Base-by-base conservation (phyloP, 2,797 vertebrate species). In the Betta splendens region DNA sequence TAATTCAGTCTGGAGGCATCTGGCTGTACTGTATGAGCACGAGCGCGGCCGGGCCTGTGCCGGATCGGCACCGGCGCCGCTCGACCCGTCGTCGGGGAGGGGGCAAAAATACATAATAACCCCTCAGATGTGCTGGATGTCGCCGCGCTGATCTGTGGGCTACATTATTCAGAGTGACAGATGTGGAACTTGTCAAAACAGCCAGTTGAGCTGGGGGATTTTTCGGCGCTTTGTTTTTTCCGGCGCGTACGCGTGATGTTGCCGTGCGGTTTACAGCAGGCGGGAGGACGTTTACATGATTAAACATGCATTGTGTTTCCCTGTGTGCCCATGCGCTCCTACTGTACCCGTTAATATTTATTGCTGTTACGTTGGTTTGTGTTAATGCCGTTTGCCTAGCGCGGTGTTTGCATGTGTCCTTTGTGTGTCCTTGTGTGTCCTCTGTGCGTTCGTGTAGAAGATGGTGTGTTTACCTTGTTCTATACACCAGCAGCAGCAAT, bases 41-140 rank as follows among this genome's bases (percentile, higher is more conserved):
- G 69, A 69, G 51, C 71, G 33, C 37, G 51, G 49, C n/a, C 74
- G 62, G 60, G 26, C 43, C 37, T 46, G 51, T 48, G 18, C n/a
- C 28, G 33, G 56, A 58, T 29, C 66, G 85, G 56, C 60, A 58
- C 35, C 47, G 37, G 37, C 20, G 9, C 46, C 17, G 15, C 26
- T 59, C 64, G 77, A 71, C 69, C 69, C 20, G 3, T 45, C 10
- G n/a, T n/a, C n/a, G n/a, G n/a, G n/a, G n/a, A n/a, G 51, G 77
- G 64, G 71, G 50, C 3, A 50, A 65, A 80, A 77, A 85, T 58
- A 62, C 72, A 81, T 78, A 77, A 81, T 81, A 87, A 82, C 72
- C 70, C 76, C 64, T 85, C 64, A 77, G 80, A 87, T 67, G 80
- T 60, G 69, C 54, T 77, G 77, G 64, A 53, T 79, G 81, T 84